A percentile compares a stretch with the other conserved stretches of the same genome.
phyloP scores from a whole-genome alignment of 1,140 invertebrate genomes.

The Drosophila melanogaster region Release_6_plus_ISO1_MT NT_037436.4:6903001-6903500 shows the following conservation, averaged over 20 bases:
- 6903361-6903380: slow-evolving; percentile 84
- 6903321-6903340: slow-evolving; percentile 36
- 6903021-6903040: slow-evolving; percentile 65
- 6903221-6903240: slow-evolving; percentile 37
- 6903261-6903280: slow-evolving; percentile 19
- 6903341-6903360: slow-evolving; percentile 67
- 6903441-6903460: slow-evolving; percentile 7
- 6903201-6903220: slow-evolving; percentile 45
- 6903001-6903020: slow-evolving; percentile 23
- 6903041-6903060: slow-evolving; percentile 84
- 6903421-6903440: slow-evolving; percentile 18
- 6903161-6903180: slow-evolving; percentile 53
- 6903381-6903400: slow-evolving; percentile 84
- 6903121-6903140: slow-evolving; percentile 47
- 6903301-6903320: slow-evolving; percentile 21
- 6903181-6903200: slow-evolving; percentile 62
- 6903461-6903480: not conserved
- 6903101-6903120: not conserved
- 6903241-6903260: slow-evolving; percentile 42
- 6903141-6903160: slow-evolving; percentile 71
- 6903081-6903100: not conserved
- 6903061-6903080: slow-evolving; percentile 78
- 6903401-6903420: slow-evolving; percentile 58
- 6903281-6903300: not conserved
- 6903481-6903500: too few species aligned